Evolutionary conservation across 1,140 invertebrate species (phyloP).

Genomic region (Pseudomyrmex sp.): DNA sequence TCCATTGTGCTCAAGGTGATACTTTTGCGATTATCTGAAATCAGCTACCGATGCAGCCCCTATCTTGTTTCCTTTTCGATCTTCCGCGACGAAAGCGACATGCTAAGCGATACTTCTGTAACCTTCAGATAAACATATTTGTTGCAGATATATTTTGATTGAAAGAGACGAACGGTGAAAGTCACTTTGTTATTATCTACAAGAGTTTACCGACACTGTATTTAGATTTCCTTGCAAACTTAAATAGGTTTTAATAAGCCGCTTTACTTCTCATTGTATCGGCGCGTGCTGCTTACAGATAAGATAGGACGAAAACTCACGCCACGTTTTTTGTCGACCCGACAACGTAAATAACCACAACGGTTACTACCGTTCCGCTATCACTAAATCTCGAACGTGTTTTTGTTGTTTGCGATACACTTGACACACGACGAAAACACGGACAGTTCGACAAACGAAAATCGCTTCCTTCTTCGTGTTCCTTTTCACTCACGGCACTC

Average conservation of each 20-base stretch:
- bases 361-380: background rate
- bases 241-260: background rate
- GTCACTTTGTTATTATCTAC: background rate
- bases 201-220: background rate
- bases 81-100: slow-evolving; percentile 1
- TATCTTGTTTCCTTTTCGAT: slow-evolving; percentile 23
- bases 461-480: background rate
- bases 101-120: background rate
- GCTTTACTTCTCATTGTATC: background rate
- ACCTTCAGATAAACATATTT: too few relatives aligned
- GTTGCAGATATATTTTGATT: background rate
- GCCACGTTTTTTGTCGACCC: background rate
- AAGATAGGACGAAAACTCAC: slow-evolving; percentile 2
- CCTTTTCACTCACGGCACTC: background rate
- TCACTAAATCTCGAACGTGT: background rate
- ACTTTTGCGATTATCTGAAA: background rate
- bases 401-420: background rate
- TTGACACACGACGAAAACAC: background rate
- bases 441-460: background rate
- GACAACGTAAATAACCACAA: background rate
- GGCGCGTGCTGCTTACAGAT: background rate
- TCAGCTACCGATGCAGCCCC: background rate
- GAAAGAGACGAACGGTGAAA: background rate
- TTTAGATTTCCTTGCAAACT: background rate
- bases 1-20: slow-evolving; percentile 65